Evolutionary conservation across 2,113 vertebrate genomes (phyloP), one percentile per base, ranked within the genome.

Genomic region (Pleuronectes platessa): DNA sequence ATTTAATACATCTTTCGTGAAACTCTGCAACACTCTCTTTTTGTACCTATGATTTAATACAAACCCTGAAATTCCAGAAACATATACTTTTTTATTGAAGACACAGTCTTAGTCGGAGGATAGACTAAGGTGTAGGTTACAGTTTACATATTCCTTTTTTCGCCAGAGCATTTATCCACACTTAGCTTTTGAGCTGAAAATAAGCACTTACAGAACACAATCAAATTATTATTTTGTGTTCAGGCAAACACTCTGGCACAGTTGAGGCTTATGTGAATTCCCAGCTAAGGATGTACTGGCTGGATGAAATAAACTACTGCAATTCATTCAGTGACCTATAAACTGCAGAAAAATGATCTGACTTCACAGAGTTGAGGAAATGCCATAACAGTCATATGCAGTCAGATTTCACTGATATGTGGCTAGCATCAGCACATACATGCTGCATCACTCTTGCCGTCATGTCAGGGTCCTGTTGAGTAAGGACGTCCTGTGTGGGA

Each of bases 381-480:
- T 86, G 66, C 74, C 80, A 13, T 5, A 2, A 85, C 82, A 91
- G 82, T 91, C 88, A 91, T 90, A 84, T 63, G 23, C 17, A 51
- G 5, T 73, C 5, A 87, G 90, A 91, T 91, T 31, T 15, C 9
- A 3, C 85, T 73, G 88, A 91, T 90, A 85, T 84, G 86, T 80
- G 87, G 79, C 69, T 49, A 61, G 23, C 40, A 75, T 23, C 49
- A 31, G 1, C 31, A 31, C 31, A 27, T 27, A 27, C 27, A 79
- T 27, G 55, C 58, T 55, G 18, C 40, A 74, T 83, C 76, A 81
- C 12, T 76, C n/a, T 84, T 87, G 70, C 78, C 89, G 74, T 27
- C 40, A n/a, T 75, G 26, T 75, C 68, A 74, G 8, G 14, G 66
- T 65, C 78, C 61, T 71, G 21, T 15, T 88, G 83, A 88, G 51